These are phyloP conservation scores for Drosophila crucigera DNA, from an alignment of 2,888 invertebrate genomes.

Conservation along the genomic window DNA sequence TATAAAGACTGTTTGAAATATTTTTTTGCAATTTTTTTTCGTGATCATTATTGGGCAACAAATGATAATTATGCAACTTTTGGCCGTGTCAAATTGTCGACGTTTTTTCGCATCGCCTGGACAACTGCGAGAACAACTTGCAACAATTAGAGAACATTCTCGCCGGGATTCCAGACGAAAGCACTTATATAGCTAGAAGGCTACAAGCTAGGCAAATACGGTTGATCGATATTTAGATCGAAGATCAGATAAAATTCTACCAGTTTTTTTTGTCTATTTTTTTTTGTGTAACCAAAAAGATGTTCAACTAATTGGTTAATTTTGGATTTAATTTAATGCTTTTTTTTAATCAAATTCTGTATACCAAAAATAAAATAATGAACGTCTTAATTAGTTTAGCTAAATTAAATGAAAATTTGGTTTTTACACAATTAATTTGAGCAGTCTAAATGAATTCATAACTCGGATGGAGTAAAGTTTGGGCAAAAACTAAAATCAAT, in stretches of 20 bases:
- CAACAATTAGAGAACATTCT: conserved; percentile 68
- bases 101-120: conserved; percentile 45
- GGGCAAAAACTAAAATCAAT: background rate
- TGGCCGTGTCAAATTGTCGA: conserved; percentile 37
- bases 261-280: background rate
- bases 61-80: conserved; percentile 64
- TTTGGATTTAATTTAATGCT: background rate
- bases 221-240: background rate
- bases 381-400: background rate
- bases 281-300: too few species aligned
- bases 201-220: conserved; percentile 11
- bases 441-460: too few species aligned
- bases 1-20: conserved; percentile 30
- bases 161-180: conserved; percentile 33
- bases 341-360: background rate
- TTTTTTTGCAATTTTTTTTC: conserved; percentile 1
- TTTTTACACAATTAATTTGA: background rate
- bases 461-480: background rate
- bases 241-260: background rate
- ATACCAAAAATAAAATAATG: background rate
- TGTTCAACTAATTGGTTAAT: background rate
- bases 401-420: background rate
- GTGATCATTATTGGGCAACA: conserved; percentile 46
- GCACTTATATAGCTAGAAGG: conserved; percentile 36
- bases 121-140: conserved; percentile 32